Conservation (phyloP, 1,140 invertebrate genomes). For the Drosophila nigromelanica region DNA sequence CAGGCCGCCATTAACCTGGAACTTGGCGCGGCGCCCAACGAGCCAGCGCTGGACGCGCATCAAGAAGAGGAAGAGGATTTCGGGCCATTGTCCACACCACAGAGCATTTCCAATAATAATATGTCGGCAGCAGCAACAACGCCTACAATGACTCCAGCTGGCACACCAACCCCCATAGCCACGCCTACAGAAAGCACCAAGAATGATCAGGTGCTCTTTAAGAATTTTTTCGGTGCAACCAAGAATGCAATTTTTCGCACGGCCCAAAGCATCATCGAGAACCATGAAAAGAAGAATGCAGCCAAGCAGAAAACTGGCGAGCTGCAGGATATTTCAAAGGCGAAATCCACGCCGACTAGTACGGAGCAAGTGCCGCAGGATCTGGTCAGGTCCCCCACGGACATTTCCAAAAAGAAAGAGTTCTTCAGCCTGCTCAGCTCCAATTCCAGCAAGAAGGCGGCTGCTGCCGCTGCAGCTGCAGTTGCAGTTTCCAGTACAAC, state of each 20-base stretch:
- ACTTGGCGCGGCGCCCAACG: conserved; percentile 38
- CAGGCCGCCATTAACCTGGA: conserved; percentile 72
- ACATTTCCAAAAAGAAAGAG: conserved; percentile 82
- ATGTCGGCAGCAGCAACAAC: conserved; percentile 25
- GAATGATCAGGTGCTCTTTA: conserved; percentile 78
- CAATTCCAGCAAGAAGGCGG: conserved; percentile 76
- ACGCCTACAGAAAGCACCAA: conserved; percentile 72
- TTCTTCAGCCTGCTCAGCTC: conserved; percentile 79
- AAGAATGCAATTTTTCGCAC: conserved; percentile 84
- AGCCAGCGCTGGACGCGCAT: conserved; percentile 32
- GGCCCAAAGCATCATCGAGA: conserved; percentile 83
- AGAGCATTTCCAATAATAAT: not conserved
- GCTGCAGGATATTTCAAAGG: conserved; percentile 26
- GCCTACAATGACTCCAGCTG: conserved; percentile 40
- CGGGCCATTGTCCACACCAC: conserved; percentile 10
- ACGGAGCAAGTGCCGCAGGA: conserved; percentile 40
- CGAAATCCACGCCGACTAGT: conserved; percentile 10
- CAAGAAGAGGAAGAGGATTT: conserved; percentile 2
- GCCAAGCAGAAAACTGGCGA: conserved; percentile 76
- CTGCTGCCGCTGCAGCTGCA: conserved; percentile 69
- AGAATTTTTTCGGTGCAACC: conserved; percentile 83
- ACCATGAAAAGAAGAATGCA: conserved; percentile 83
- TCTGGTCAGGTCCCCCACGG: conserved; percentile 76
- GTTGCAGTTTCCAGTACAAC: conserved; percentile 54
- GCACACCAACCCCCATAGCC: conserved; percentile 52